A percentile compares a stretch with the other conserved stretches of the same genome.
phyloP scores from a whole-genome alignment of 1,140 invertebrate species.

The Chironomus tepperi region DNA sequence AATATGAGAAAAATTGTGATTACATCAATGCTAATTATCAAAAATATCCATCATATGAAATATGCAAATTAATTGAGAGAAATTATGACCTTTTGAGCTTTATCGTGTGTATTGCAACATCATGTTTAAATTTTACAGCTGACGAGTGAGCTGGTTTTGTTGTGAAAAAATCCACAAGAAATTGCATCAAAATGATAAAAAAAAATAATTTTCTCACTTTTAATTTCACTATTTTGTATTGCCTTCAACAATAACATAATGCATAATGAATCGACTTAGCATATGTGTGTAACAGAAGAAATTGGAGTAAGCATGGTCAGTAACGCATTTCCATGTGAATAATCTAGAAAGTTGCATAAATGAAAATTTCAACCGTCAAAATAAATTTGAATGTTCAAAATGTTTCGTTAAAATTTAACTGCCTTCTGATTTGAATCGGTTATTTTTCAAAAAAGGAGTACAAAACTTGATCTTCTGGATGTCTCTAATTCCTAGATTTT shows the following conservation, averaged over 20 bases:
- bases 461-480: no score
- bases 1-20: not conserved
- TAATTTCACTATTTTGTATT: not conserved
- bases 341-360: not conserved
- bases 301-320: not conserved
- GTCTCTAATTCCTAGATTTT: no score
- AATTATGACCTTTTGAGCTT: not conserved
- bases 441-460: no score
- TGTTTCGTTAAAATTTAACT: no score
- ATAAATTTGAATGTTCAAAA: no score
- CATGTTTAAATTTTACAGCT: not conserved
- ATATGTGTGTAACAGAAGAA: not conserved
- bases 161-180: not conserved
- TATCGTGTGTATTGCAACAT: not conserved
- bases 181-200: not conserved
- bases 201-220: not conserved
- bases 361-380: no score
- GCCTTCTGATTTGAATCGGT: no score
- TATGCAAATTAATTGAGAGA: not conserved
- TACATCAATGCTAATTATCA: not conserved
- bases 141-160: not conserved
- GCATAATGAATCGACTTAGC: not conserved
- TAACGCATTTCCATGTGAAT: not conserved
- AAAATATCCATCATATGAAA: not conserved
- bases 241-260: not conserved